phyloP scores from a whole-genome alignment of 1,140 invertebrate species.

The Delia radicum region DNA sequence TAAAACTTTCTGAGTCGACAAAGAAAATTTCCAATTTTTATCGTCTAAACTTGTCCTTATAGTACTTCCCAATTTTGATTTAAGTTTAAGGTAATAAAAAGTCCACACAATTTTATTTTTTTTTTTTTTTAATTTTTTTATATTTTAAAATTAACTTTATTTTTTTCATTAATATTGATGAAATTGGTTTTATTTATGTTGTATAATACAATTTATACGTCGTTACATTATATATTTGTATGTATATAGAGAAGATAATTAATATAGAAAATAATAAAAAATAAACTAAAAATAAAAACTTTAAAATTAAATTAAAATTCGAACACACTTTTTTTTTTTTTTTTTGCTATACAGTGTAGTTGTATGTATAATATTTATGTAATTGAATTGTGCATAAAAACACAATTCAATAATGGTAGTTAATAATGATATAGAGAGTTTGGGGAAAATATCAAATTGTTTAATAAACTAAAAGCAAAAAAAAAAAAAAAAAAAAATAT shows the following conservation, averaged over 20 bases:
- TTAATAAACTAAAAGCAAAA: too few species aligned
- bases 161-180: not conserved
- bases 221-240: not conserved
- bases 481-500: too few species aligned
- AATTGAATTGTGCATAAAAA: not conserved
- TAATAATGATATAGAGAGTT: not conserved
- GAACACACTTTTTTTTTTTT: not conserved
- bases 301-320: not conserved
- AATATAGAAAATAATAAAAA: not conserved
- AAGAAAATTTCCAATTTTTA: too few species aligned
- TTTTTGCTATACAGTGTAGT: not conserved
- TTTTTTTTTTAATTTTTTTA: conserved; percentile 28
- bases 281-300: not conserved
- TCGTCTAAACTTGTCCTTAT: too few species aligned
- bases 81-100: not conserved
- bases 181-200: not conserved
- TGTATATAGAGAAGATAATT: not conserved
- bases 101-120: conserved; percentile 25
- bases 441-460: not conserved
- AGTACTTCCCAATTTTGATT: too few species aligned
- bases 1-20: too few species aligned
- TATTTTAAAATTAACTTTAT: conserved; percentile 8
- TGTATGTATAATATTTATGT: not conserved
- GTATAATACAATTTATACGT: conserved; percentile 19
- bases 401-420: not conserved